Conservation (phyloP, 2,797 vertebrate species). For the Triplophysa bombifrons region DNA sequence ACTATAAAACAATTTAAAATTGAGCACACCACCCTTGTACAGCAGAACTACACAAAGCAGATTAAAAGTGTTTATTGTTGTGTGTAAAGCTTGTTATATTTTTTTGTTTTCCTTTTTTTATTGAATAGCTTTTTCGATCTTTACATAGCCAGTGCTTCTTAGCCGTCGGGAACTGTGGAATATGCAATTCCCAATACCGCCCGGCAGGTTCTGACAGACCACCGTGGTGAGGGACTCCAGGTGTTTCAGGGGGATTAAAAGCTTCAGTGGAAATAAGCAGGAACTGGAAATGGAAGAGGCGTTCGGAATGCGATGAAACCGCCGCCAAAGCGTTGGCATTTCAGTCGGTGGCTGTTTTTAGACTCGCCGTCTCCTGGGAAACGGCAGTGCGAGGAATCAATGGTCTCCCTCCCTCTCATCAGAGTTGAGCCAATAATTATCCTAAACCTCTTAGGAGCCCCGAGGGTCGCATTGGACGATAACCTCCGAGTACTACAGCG, state of each 20-base stretch:
- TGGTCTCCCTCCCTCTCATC: slow-evolving; percentile 43
- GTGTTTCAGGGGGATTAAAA: slow-evolving; percentile 48
- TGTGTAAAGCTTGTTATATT: slow-evolving; percentile 19
- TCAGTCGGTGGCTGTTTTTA: slow-evolving; percentile 57
- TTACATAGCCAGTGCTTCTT: slow-evolving; percentile 29
- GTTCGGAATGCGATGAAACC: slow-evolving; percentile 42
- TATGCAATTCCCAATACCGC: slow-evolving; percentile 49
- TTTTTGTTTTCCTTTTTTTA: slow-evolving; percentile 22
- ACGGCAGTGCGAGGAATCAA: slow-evolving; percentile 54
- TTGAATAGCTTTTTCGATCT: slow-evolving; percentile 40
- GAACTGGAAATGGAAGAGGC: slow-evolving; percentile 30
- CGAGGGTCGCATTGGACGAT: slow-evolving; percentile 21
- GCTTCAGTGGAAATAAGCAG: slow-evolving; percentile 32
- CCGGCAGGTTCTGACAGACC: slow-evolving; percentile 37
- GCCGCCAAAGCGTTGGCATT: slow-evolving; percentile 55
- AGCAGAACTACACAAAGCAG: not conserved
- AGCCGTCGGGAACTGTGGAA: slow-evolving; percentile 42
- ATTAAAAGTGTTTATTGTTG: not conserved
- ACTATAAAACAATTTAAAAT: too few species aligned
- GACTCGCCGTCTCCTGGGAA: slow-evolving; percentile 19
- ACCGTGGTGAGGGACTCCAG: slow-evolving; percentile 35
- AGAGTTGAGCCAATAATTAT: slow-evolving; percentile 54
- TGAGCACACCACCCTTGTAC: too few species aligned
- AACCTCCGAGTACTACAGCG: slow-evolving; percentile 27
- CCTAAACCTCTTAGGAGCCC: slow-evolving; percentile 24